phyloP scores from a whole-genome alignment of 2,113 vertebrate species.

The Cromileptes altivelis region DNA sequence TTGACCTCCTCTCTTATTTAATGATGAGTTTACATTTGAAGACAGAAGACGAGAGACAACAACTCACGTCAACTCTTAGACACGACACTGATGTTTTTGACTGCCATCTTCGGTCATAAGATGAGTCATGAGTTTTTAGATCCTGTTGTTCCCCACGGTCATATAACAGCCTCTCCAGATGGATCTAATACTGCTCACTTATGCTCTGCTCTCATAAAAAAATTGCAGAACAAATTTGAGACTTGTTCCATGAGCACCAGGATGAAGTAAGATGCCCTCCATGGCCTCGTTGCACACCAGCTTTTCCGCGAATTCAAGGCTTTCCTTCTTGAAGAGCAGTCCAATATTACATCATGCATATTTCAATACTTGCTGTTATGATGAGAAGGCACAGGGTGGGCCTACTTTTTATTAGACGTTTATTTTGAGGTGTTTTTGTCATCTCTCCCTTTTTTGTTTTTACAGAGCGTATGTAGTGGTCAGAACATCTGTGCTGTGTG shows the following conservation, averaged over 20 bases:
- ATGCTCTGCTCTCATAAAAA: constrained; percentile 14
- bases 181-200: background rate
- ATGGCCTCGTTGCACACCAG: background rate
- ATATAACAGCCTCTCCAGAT: background rate
- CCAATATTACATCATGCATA: constrained; percentile 36
- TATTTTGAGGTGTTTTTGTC: constrained; percentile 18
- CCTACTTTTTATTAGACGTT: background rate
- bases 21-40: background rate
- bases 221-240: constrained; percentile 20
- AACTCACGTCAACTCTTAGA: background rate
- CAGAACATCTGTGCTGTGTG: constrained; percentile 51
- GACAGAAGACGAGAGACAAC: background rate
- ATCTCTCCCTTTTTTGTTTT: constrained; percentile 14
- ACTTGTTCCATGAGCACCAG: background rate
- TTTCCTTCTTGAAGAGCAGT: constrained; percentile 3
- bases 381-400: background rate
- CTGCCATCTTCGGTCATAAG: constrained; percentile 34
- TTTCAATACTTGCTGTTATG: constrained; percentile 6
- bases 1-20: background rate
- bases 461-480: constrained; percentile 24
- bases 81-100: background rate
- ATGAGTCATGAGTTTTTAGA: constrained; percentile 26
- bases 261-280: constrained; percentile 5
- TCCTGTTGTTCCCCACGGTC: constrained; percentile 7
- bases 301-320: background rate